These are phyloP conservation scores for Asobara japonica DNA, from an alignment of 1,140 invertebrate species.

Conservation along the genomic window DNA sequence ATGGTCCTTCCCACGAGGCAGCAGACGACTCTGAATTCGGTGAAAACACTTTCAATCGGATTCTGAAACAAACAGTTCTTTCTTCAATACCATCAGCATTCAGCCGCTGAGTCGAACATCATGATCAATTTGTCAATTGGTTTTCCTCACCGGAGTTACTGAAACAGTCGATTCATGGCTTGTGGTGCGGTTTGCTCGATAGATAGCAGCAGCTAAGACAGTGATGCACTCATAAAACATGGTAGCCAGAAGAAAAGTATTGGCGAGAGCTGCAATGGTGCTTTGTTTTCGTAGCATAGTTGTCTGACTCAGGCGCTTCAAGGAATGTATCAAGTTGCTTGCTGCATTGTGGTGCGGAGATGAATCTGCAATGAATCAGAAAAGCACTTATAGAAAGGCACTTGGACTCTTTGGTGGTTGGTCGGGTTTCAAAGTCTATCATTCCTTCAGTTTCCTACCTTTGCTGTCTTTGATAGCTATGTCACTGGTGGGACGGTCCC, in stretches of 20 bases:
- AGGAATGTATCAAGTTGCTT: constrained; percentile 33
- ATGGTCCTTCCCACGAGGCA: background rate
- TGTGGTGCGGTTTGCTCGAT: constrained; percentile 13
- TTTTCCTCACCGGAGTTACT: background rate
- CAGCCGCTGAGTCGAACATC: constrained; percentile 21
- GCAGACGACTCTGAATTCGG: too few relatives aligned
- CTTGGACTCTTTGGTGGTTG: too few relatives aligned
- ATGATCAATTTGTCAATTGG: background rate
- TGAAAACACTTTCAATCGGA: too few relatives aligned
- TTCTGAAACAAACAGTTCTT: background rate
- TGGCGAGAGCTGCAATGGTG: constrained; percentile 39
- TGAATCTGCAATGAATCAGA: constrained; percentile 25
- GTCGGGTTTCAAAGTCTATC: too few relatives aligned
- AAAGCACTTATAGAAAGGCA: too few relatives aligned
- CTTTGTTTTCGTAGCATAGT: constrained; percentile 13
- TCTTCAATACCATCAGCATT: background rate
- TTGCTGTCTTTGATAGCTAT: too few relatives aligned
- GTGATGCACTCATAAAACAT: constrained; percentile 47
- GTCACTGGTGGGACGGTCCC: too few relatives aligned
- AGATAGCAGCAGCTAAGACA: constrained; percentile 40
- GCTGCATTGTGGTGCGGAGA: constrained; percentile 3
- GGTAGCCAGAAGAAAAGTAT: constrained; percentile 45
- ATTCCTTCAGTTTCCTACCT: too few relatives aligned
- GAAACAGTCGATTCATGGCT: background rate
- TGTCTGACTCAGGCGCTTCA: constrained; percentile 34